Evolutionary conservation across 92 coral and sea anemone genomes (phyloP).

Genomic region (Ricordea florida): DNA sequence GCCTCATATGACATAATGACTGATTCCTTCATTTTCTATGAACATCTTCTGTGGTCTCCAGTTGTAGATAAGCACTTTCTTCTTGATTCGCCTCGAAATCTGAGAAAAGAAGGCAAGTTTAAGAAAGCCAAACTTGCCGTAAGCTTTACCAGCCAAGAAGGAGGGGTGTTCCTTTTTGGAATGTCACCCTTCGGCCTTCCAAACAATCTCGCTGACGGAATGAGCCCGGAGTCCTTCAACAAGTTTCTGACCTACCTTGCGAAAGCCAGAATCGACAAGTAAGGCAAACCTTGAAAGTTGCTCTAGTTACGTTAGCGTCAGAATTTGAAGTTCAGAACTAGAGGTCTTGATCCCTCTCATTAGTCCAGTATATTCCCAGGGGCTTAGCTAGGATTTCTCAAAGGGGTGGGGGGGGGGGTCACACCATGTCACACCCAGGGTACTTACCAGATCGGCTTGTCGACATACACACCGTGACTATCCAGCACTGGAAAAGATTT

Average conservation of each 20-base stretch:
- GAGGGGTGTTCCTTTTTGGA: background rate
- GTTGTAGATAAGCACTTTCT: constrained; percentile 57
- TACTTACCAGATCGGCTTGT: no score
- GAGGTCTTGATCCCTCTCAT: no score
- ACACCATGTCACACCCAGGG: no score
- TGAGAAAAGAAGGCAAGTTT: constrained; percentile 20
- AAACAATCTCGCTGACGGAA: constrained; percentile 4
- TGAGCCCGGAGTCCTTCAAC: constrained; percentile 13
- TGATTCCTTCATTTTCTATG: background rate
- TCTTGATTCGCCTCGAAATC: constrained; percentile 22
- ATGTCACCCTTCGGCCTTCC: background rate
- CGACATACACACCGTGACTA: no score
- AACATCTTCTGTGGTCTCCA: constrained; percentile 30
- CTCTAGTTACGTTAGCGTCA: background rate
- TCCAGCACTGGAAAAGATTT: no score
- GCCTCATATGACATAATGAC: background rate
- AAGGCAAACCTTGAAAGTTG: background rate
- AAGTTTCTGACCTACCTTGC: background rate
- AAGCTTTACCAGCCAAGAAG: constrained; percentile 51
- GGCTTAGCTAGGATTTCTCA: no score
- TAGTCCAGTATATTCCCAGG: no score
- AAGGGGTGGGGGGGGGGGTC: no score
- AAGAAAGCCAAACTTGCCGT: constrained; percentile 19
- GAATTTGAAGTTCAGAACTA: no score
- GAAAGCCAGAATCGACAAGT: background rate